These are phyloP conservation scores for Minunthozetes semirufus DNA, from an alignment of 2,888 invertebrate species.

Conservation along the genomic window DNA sequence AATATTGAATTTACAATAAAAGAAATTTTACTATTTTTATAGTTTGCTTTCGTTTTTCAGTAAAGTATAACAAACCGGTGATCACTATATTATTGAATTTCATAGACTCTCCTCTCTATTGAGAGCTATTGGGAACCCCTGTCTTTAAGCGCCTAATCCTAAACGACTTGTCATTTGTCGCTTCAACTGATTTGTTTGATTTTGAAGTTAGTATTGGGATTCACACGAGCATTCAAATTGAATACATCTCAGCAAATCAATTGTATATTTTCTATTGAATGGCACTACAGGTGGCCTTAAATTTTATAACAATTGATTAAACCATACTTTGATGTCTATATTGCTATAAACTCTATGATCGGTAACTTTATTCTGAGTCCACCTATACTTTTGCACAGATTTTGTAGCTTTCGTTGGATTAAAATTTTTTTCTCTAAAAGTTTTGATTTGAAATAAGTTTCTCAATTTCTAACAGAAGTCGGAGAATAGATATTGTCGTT, in stretches of 20 bases:
- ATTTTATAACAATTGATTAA: slow-evolving; percentile 14
- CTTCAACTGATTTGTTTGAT: neutral
- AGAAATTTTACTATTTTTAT: neutral
- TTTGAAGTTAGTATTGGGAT: neutral
- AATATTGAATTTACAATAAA: slow-evolving; percentile 18
- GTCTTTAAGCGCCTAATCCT: neutral
- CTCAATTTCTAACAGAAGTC: neutral
- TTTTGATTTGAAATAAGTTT: neutral
- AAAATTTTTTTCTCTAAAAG: neutral
- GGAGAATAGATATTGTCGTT: slow-evolving; percentile 6
- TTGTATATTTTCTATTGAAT: neutral
- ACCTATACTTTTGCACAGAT: neutral
- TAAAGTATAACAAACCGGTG: neutral
- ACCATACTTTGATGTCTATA: neutral
- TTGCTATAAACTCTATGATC: neutral
- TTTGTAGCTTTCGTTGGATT: neutral
- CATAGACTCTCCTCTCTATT: neutral
- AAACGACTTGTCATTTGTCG: slow-evolving; percentile 11
- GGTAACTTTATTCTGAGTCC: neutral
- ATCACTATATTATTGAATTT: slow-evolving; percentile 2
- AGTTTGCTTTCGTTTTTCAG: neutral
- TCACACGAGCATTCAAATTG: slow-evolving; percentile 18
- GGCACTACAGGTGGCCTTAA: slow-evolving; percentile 29
- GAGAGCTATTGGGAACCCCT: neutral
- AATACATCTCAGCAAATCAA: neutral